Evolutionary conservation across 2,797 vertebrate species (phyloP).

Genomic region (Acanthis flammea): DNA sequence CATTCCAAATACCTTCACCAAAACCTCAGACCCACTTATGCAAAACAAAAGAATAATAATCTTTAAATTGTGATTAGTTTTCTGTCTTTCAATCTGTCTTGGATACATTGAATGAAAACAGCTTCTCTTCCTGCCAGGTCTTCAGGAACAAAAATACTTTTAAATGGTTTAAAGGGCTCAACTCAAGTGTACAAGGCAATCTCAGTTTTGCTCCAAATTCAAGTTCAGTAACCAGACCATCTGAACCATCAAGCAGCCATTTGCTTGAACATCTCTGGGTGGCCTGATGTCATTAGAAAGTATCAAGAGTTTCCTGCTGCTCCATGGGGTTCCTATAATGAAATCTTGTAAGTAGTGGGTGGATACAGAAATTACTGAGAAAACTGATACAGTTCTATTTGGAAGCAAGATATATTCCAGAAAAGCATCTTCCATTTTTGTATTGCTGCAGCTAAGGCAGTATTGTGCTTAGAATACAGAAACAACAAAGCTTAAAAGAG

Average conservation of each 20-base stretch:
- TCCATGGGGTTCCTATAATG: not conserved
- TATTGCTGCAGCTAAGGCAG: not conserved
- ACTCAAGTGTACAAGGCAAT: not conserved
- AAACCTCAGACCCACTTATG: not conserved
- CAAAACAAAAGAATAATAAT: not conserved
- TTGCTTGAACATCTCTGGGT: not conserved
- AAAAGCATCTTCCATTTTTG: not conserved
- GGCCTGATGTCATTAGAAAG: not conserved
- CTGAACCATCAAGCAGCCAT: not conserved
- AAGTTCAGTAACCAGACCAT: not conserved
- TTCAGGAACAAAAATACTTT: not conserved
- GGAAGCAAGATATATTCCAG: not conserved
- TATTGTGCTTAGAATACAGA: not conserved
- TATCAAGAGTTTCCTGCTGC: not conserved
- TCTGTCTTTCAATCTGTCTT: not conserved
- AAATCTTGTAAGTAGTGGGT: not conserved
- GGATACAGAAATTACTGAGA: not conserved
- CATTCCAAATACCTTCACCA: not conserved
- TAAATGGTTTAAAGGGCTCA: not conserved
- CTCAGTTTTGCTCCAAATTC: not conserved
- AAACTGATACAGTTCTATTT: not conserved
- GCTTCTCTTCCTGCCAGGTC: not conserved
- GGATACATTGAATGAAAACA: not conserved
- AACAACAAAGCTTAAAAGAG: not conserved
- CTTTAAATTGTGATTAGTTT: not conserved